Base-by-base conservation (phyloP, 1,140 invertebrate genomes). In the Aphidius gifuensis region DNA sequence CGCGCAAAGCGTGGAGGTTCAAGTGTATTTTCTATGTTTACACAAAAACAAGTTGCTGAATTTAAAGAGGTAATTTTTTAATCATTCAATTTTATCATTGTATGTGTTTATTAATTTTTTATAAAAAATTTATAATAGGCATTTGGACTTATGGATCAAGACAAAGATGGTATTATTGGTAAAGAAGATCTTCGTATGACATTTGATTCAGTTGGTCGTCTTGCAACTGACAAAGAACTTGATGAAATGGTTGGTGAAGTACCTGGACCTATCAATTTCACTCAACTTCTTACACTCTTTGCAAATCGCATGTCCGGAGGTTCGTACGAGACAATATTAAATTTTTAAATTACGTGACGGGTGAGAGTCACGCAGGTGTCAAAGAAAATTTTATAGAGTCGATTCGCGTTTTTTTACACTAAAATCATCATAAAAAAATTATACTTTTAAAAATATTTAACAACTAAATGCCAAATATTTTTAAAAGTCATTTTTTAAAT, bases 81-180 rank as follows among this genome's bases (percentile, higher is more conserved):
- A 16, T 49, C 11, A 45, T 48, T 16, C 9, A 45, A 38, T n/a
- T 7, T 6, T 6, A 21, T 50, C n/a, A 50, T 21, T 39, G 43
- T 1, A 7, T 9, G 43, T 6, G 43, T 6, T 9, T 44, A 44
- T 44, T 44, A 44, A 7, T 9, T 44, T 44, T 44, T 44, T 9
- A 0, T 16, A 0, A 49, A 43, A 58, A 32, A 9, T 58, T 9
- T 9, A 16, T 32, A 6, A 47, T 71, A 94, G 92, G 94, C 93
- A 75, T 98, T 99, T 90, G 90, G 92, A 81, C 89, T 99, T 76
- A 99, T 99, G 90, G 97, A 99, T 85, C 90, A 92, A 83, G 94
- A 99, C 85, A 96, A 98, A 83, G 97, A 99, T 82, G 95, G 96
- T 73, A 91, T 98, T 83, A 94, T 99, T 79, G 92, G 92, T 78